These are phyloP conservation scores for Scolanthus callimorphus DNA, from an alignment of 92 coral and sea anemone species.

Conservation along the genomic window DNA sequence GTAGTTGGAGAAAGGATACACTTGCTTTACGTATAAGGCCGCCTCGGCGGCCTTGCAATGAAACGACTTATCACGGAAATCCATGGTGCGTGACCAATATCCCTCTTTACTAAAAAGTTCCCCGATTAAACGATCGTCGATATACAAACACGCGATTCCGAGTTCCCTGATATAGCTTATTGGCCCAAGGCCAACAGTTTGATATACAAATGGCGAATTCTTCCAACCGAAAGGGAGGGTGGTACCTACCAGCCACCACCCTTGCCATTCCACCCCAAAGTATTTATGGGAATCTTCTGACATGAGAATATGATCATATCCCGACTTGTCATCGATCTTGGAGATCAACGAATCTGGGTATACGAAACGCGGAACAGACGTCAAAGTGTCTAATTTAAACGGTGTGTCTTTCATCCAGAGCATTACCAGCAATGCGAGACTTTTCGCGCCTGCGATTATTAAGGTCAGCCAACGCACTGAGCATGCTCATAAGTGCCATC, in stretches of 20 bases:
- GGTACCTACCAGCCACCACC: constrained; percentile 29
- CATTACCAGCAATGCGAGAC: no score
- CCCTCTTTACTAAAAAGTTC: constrained; percentile 7
- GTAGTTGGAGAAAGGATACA: constrained; percentile 29
- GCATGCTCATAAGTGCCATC: no score
- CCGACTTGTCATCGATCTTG: constrained; percentile 26
- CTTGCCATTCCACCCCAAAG: constrained; percentile 35
- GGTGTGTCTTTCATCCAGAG: constrained; percentile 29
- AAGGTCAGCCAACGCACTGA: no score
- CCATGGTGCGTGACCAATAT: constrained; percentile 21
- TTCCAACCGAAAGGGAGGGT: constrained; percentile 49
- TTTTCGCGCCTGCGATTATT: no score
- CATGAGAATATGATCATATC: constrained; percentile 18
- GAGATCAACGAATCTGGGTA: constrained; percentile 11
- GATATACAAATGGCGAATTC: constrained; percentile 22
- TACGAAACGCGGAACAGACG: constrained; percentile 21
- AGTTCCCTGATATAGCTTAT: constrained; percentile 1
- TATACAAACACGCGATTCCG: constrained; percentile 23
- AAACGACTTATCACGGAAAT: constrained; percentile 1
- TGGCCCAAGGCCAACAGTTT: constrained; percentile 20
- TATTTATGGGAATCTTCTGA: constrained; percentile 3
- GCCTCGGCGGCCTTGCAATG: constrained; percentile 40
- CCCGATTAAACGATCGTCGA: constrained; percentile 21
- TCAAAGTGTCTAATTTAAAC: constrained; percentile 13
- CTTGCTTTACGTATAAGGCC: constrained; percentile 21